Evolutionary conservation across 1,140 invertebrate species (phyloP).

Genomic region (Bombyx mandarina): DNA sequence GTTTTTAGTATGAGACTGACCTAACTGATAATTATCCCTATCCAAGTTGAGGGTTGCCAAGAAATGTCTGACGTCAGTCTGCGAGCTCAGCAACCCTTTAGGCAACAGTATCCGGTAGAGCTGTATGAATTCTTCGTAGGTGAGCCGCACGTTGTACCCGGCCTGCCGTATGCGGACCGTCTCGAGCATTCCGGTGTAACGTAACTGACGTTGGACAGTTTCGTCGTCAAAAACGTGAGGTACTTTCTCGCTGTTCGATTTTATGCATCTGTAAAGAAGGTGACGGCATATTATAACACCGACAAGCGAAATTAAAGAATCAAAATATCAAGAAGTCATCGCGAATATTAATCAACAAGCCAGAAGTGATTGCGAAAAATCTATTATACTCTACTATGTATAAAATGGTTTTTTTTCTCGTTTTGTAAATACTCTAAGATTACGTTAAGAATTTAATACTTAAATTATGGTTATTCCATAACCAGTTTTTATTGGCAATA

Average conservation of each 20-base stretch:
- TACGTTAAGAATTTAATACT: too few relatives aligned
- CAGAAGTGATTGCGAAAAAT: too few relatives aligned
- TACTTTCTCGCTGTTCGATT: slow-evolving; percentile 93
- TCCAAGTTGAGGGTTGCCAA: slow-evolving; percentile 85
- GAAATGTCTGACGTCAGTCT: slow-evolving; percentile 85
- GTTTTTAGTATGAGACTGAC: slow-evolving; percentile 45
- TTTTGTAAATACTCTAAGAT: too few relatives aligned
- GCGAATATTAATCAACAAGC: too few relatives aligned
- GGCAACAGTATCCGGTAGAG: slow-evolving; percentile 91
- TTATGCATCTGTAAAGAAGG: slow-evolving; percentile 80
- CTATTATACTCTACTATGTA: too few relatives aligned
- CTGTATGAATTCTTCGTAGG: slow-evolving; percentile 96
- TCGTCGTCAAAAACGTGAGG: slow-evolving; percentile 95
- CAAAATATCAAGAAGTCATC: too few relatives aligned
- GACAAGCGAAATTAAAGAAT: too few relatives aligned
- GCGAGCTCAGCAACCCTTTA: slow-evolving; percentile 85
- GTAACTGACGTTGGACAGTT: slow-evolving; percentile 89
- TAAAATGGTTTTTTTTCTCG: too few relatives aligned
- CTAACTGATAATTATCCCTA: slow-evolving; percentile 92
- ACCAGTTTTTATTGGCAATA: too few relatives aligned
- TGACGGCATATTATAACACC: too few relatives aligned
- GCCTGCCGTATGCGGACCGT: slow-evolving; percentile 95
- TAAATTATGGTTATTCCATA: too few relatives aligned
- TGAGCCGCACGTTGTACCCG: slow-evolving; percentile 93
- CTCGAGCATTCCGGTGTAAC: slow-evolving; percentile 97